Base-by-base conservation (phyloP, 2,888 invertebrate genomes). In the Synanthedon formicaeformis region DNA sequence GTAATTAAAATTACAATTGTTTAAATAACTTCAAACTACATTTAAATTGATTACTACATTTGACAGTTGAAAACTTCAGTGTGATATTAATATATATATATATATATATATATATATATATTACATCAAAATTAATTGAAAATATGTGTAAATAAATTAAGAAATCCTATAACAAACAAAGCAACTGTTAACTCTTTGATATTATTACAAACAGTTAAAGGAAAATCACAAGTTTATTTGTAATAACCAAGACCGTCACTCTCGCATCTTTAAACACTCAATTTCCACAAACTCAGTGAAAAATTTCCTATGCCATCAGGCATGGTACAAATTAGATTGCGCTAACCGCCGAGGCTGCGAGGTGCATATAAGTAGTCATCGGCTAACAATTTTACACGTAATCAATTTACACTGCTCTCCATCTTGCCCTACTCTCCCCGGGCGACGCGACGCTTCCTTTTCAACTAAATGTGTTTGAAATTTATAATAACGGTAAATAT, bases 371-470 rank as follows among this genome's bases (percentile, higher is more conserved):
- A 83, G 78, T 78, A 80, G 77, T 72, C 61, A 55, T 69, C 68
- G 72, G 64, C 70, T 76, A 80, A 81, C 79, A 75, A 67, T 79
- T 81, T 81, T 77, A 79, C 75, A 75, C 69, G 73, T 83, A 81
- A 84, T 83, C 81, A 80, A 74, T 81, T 84, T 82, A 81, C 67
- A 59, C 57, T 61, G 65, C 64, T 13, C 49, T 23, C 49, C 49
- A 18, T 23, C 23, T 49, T 23, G 11, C 49, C 49, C 23, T 16
- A 49, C 13, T 49, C 49, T 49, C 49, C 49, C 23, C 49, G 2
- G 14, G 14, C 53, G 45, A 45, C 50, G 14, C 53, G 45, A 45
- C 50, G 45, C 40, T 55, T 48, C 27, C 12, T 41, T 3, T 13
- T 16, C 14, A 8, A 34, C 2, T 45, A 45, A 45, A 45, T 45